Conservation (phyloP, 2,113 vertebrate species). For the Menura novaehollandiae region DNA sequence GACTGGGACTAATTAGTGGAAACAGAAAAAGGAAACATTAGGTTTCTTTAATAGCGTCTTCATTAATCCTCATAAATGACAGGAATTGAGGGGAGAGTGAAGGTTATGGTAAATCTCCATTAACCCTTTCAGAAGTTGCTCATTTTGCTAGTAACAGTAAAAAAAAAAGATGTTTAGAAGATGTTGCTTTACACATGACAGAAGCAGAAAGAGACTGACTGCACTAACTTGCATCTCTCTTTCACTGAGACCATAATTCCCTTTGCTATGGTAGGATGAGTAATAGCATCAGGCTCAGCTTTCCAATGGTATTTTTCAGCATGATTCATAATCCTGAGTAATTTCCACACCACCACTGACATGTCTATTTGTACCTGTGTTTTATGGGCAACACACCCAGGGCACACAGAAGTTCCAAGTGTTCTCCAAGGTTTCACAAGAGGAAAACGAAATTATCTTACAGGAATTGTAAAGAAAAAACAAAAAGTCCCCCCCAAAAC, state of each 20-base stretch:
- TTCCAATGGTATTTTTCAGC: not conserved
- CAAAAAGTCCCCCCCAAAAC: not conserved
- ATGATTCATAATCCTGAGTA: not conserved
- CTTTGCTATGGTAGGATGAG: not conserved
- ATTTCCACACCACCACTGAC: not conserved
- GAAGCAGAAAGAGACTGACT: not conserved
- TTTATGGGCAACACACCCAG: not conserved
- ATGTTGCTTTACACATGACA: not conserved
- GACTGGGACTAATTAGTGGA: not conserved
- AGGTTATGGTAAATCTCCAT: not conserved
- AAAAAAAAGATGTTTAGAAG: not conserved
- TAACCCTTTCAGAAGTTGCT: not conserved
- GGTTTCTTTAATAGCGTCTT: not conserved
- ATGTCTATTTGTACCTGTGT: not conserved
- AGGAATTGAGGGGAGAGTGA: not conserved
- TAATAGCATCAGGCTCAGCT: not conserved
- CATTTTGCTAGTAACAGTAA: not conserved
- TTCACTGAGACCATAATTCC: not conserved
- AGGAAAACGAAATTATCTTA: not conserved
- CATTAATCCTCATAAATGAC: not conserved
- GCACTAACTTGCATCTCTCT: not conserved
- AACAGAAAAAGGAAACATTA: not conserved
- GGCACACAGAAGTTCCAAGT: not conserved
- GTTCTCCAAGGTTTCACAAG: not conserved
- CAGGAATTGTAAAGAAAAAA: not conserved